Evolutionary conservation across 2,797 vertebrate species (phyloP), one percentile per base, ranked within the genome.

Genomic region (Clarias pachynema): DNA sequence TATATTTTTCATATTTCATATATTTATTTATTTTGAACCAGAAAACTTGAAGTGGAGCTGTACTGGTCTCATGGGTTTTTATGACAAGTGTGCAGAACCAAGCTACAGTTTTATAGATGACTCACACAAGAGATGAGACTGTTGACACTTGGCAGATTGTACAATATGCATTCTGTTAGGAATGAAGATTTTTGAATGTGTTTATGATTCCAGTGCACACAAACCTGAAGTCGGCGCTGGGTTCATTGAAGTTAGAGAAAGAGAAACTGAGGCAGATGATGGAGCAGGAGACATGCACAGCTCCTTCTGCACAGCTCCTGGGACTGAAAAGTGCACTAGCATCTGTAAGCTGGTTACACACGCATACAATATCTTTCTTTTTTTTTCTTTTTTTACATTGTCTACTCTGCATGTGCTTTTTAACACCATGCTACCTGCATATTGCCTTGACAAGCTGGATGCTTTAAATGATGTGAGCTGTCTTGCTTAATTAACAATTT

Each of bases 171-270:
- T 57, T 60, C 53, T 44, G 20, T 62, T 18, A 63, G 22, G 15
- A 62, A 73, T 56, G 37, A 81, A 56, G 31, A 14, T 40, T 40
- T 29, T 66, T 66, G 31, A n/a, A 31, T 26, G 24, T 63, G 34
- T 86, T 8, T 86, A 62, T 88, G 56, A 79, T 94, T 93, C 29
- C 91, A 99, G 98, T 98, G 91, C 96, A 98, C 91, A 93, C 94
- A 87, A 96, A 95, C 90, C 95, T 99, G 96, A 99, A 95, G 93
- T 96, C 96, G 16, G 96, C 96, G 82, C 95, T 98, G 90, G 94
- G 94, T 90, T 95, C 95, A n/a, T 92, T 99, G 62, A 96, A 95
- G 29, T 89, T 93, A 24, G 98, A 99, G 91, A 96, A 94, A 87
- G 97, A 98, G 91, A 95, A 95, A 89, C 91, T 99, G 90, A 98